phyloP scores from a whole-genome alignment of 1,140 invertebrate species.

The Hylaeus anthracinus region DNA sequence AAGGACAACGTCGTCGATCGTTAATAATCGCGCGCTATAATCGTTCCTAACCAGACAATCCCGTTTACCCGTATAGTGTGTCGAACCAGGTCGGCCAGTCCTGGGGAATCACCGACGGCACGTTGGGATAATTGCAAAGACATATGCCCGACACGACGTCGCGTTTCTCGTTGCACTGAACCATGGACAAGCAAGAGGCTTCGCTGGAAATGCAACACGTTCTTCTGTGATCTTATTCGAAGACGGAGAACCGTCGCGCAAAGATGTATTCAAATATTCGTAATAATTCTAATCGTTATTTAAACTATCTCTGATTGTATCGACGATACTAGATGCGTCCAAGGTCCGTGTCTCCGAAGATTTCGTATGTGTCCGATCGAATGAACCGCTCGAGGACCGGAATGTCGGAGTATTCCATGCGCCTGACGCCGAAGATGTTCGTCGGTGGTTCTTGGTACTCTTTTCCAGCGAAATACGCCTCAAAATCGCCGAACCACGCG shows the following conservation, averaged over 20 bases:
- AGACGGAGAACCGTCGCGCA: too few relatives aligned
- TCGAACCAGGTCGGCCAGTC: constrained; percentile 82
- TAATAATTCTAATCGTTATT: too few relatives aligned
- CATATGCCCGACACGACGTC: constrained; percentile 79
- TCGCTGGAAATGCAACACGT: constrained; percentile 72
- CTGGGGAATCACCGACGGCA: constrained; percentile 78
- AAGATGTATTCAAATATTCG: too few relatives aligned
- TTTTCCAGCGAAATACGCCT: neutral
- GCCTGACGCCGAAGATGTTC: constrained; percentile 36
- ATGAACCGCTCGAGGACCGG: constrained; percentile 33
- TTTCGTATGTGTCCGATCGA: constrained; percentile 39
- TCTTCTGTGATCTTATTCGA: neutral
- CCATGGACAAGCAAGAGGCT: constrained; percentile 74
- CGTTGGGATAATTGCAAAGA: constrained; percentile 80
- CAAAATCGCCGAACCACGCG: neutral
- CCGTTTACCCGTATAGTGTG: constrained; percentile 79
- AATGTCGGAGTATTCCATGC: constrained; percentile 47
- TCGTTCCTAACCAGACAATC: neutral
- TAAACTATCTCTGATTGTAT: too few relatives aligned
- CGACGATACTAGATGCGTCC: constrained; percentile 51
- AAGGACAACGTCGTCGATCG: too few relatives aligned
- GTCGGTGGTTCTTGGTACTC: neutral
- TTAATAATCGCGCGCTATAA: too few relatives aligned
- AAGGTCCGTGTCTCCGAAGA: constrained; percentile 55
- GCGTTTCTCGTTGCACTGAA: constrained; percentile 75